Evolutionary conservation across 2,113 vertebrate genomes (phyloP), one percentile per base, ranked within the genome.

Genomic region (Sclerurus mexicanus): DNA sequence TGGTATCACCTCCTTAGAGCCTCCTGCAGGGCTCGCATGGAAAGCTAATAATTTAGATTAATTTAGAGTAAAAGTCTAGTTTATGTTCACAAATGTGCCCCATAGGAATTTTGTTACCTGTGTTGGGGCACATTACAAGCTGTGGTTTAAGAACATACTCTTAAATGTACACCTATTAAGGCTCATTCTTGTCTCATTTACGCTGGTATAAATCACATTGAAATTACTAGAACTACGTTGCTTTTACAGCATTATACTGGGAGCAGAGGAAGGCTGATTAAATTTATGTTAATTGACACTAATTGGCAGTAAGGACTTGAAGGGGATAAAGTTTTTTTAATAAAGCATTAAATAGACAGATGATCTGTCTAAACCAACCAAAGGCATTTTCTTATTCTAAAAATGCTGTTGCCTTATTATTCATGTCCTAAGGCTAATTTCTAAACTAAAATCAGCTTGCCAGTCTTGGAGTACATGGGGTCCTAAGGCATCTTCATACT

Each of bases 251-350:
- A 55, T 80, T 85, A 20, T 80, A 78, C 68, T 86, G 52, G 27
- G 39, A 94, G 60, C 56, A 85, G 59, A 88, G 90, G 71, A 7
- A 6, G 17, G 7, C n/a, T 93, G 76, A 90, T 94, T 92, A 93
- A 86, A 86, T 96, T 87, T 28, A 63, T 88, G 63, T 83, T 93
- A 94, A 93, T 92, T 95, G 83, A 86, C 79, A 88, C 44, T 93
- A 94, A 96, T 93, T 94, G 85, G 33, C 85, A 83, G 60, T 84
- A 88, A 93, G 42, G 63, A 85, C 67, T 85, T 77, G 39, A 93
- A 90, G 74, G 77, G 33, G 55, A 85, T 94, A 50, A 95, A 89
- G 75, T 78, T 94, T 92, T 92, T 42, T 96, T 88, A 91, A 94
- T 93, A 90, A 80, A 85, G 20, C 76, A 67, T 95, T 93, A 86